phyloP scores from a whole-genome alignment of 1,140 invertebrate species.

The Nephila pilipes region DNA sequence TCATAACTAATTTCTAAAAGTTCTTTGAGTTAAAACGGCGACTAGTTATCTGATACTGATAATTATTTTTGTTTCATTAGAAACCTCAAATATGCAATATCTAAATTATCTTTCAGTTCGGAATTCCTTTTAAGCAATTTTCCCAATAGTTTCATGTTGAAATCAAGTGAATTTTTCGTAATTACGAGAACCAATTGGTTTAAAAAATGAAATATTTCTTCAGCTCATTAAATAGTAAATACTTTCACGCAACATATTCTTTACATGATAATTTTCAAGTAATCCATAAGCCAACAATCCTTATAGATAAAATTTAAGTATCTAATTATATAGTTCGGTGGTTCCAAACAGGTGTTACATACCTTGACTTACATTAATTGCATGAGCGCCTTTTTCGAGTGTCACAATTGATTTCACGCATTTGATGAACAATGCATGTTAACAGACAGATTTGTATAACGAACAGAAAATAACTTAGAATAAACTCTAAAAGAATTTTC shows the following conservation, averaged over 20 bases:
- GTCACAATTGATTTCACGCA: neutral
- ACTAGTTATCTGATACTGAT: no score
- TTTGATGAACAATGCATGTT: neutral
- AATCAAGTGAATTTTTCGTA: neutral
- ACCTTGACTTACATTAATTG: conserved; percentile 19
- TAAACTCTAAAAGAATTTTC: neutral
- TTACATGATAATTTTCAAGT: neutral
- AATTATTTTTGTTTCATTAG: no score
- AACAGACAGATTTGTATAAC: neutral
- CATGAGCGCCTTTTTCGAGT: neutral
- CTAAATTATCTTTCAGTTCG: no score
- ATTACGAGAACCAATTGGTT: neutral
- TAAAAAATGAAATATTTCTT: neutral
- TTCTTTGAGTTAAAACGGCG: no score
- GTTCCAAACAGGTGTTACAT: neutral
- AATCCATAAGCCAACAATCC: neutral
- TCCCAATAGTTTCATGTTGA: no score
- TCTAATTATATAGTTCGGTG: neutral
- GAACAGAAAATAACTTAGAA: neutral
- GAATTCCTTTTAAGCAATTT: no score
- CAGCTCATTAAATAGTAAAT: neutral
- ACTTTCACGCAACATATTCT: neutral
- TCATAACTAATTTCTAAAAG: no score
- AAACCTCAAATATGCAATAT: no score
- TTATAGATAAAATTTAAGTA: neutral